Percentiles rank a stretch among this genome's conserved stretches.
Conservation (phyloP, 2,113 vertebrate genomes). For the Pimephales promelas region DNA sequence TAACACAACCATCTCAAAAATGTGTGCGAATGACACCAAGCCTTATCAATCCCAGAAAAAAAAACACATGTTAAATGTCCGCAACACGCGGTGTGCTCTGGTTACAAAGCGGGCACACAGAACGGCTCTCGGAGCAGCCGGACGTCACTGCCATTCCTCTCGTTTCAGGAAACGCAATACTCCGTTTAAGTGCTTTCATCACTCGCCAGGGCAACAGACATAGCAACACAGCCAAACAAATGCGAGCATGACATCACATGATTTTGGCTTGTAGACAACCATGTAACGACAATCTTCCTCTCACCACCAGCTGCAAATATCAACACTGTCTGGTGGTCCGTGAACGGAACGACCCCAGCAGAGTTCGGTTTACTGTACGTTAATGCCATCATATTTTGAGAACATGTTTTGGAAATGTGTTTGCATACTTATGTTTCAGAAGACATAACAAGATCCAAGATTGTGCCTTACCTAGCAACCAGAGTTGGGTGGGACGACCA, state of each 20-base stretch:
- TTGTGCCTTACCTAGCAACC: conserved; percentile 26
- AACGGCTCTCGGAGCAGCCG: neutral
- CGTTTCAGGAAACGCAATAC: conserved; percentile 55
- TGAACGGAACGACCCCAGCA: neutral
- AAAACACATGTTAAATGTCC: neutral
- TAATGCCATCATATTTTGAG: conserved; percentile 32
- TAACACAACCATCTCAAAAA: conserved; percentile 8
- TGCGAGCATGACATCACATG: conserved; percentile 44
- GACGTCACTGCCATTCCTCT: conserved; percentile 43
- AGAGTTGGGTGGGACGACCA: neutral
- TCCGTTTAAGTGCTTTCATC: conserved; percentile 54
- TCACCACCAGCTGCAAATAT: conserved; percentile 41
- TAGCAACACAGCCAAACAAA: conserved; percentile 58
- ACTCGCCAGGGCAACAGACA: conserved; percentile 49
- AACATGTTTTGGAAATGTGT: conserved; percentile 21
- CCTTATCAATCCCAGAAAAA: neutral
- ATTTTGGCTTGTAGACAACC: conserved; percentile 45
- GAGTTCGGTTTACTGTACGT: conserved; percentile 11
- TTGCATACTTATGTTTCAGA: conserved; percentile 17
- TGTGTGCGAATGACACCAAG: conserved; percentile 13
- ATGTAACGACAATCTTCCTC: conserved; percentile 38
- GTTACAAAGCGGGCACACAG: conserved; percentile 9
- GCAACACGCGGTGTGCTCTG: conserved; percentile 12
- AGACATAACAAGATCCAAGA: conserved; percentile 24
- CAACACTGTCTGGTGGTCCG: conserved; percentile 23